Percentiles rank a stretch among this genome's conserved stretches.
Conservation (phyloP, 2,888 invertebrate genomes). For the Dasysyrphus tricinctus region DNA sequence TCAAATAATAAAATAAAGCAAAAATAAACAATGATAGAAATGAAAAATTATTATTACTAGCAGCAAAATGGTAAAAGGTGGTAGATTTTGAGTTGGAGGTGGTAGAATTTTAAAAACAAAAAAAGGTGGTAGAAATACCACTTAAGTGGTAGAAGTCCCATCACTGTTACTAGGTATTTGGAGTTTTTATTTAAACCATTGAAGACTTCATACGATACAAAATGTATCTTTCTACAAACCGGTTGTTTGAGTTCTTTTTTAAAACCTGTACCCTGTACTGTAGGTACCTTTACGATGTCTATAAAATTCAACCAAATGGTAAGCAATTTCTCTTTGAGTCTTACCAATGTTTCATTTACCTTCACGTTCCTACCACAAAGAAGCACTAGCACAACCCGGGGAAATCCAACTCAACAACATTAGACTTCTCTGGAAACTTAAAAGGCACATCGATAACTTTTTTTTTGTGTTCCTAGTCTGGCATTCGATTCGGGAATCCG, state of each 20-base stretch:
- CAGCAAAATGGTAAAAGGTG: no score
- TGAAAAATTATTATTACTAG: no score
- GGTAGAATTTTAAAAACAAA: no score
- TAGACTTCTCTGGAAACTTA: conserved; percentile 41
- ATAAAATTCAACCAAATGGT: neutral
- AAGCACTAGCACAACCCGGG: conserved; percentile 21
- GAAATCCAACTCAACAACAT: conserved; percentile 30
- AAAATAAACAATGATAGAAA: no score
- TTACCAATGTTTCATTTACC: conserved; percentile 64
- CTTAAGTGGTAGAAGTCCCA: no score
- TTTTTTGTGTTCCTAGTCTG: neutral
- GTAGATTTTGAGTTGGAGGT: no score
- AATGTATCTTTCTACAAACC: conserved; percentile 29
- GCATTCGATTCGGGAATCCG: conserved; percentile 72
- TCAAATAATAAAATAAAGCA: no score
- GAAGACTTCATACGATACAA: neutral
- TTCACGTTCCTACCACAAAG: conserved; percentile 49
- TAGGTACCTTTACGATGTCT: neutral
- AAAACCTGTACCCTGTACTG: conserved; percentile 28
- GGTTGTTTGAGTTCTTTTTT: conserved; percentile 29
- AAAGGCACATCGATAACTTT: conserved; percentile 18
- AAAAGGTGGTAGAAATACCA: no score
- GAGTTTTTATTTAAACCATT: neutral
- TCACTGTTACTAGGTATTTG: no score
- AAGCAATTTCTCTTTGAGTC: conserved; percentile 64